phyloP scores from a whole-genome alignment of 1,140 invertebrate species.

The Odontomachus brunneus region DNA sequence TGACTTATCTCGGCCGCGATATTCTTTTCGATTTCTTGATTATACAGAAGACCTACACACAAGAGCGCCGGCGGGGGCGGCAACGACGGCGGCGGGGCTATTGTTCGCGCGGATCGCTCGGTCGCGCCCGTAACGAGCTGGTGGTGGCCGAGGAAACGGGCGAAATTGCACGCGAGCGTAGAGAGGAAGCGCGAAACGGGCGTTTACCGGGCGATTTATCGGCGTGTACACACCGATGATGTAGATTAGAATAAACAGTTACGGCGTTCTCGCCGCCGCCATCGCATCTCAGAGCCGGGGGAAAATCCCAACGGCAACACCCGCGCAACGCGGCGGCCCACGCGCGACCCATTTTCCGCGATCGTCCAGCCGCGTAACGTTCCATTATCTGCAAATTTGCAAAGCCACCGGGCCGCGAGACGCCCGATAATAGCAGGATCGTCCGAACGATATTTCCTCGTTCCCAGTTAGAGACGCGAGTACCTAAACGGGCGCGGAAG shows the following conservation, averaged over 20 bases:
- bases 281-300: no score
- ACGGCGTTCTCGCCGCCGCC: conserved; percentile 54
- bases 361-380: conserved; percentile 40
- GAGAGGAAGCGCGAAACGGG: conserved; percentile 58
- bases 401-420: no score
- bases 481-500: background rate
- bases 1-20: conserved; percentile 33
- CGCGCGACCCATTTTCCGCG: conserved; percentile 67
- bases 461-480: no score
- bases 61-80: no score
- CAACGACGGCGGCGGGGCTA: conserved; percentile 11
- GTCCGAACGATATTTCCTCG: no score
- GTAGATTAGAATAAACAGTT: conserved; percentile 73
- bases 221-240: conserved; percentile 68
- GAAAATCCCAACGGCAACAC: no score
- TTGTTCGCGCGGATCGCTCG: conserved; percentile 43
- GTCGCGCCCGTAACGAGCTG: conserved; percentile 38
- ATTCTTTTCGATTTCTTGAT: conserved; percentile 50
- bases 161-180: conserved; percentile 41
- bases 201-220: conserved; percentile 67
- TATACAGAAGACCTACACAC: background rate
- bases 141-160: background rate
- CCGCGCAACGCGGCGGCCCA: conserved; percentile 25
- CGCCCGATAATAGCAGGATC: no score
- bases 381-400: conserved; percentile 62